These are phyloP conservation scores for Ophiothrix spiculata DNA, from an alignment of 35 echinoderm and acorn worm species.

Conservation along the genomic window DNA sequence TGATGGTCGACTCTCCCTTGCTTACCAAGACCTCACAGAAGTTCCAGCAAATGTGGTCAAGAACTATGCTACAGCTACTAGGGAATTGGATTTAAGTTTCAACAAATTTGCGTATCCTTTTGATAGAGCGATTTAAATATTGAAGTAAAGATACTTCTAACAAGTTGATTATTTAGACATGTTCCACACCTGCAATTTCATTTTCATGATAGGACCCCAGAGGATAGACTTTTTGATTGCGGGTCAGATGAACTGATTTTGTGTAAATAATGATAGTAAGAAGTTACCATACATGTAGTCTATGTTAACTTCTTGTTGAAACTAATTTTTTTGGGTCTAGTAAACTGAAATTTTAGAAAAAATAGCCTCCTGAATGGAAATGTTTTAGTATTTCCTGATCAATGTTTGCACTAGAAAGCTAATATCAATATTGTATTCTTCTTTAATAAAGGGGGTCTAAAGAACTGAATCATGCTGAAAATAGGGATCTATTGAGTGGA, in stretches of 20 bases:
- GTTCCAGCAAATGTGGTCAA: constrained; percentile 30
- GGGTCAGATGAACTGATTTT: background rate
- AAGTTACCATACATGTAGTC: background rate
- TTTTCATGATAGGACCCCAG: background rate
- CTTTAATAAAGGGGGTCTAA: too few species aligned
- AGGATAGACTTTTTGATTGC: background rate
- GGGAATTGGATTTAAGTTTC: constrained; percentile 69
- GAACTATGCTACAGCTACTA: constrained; percentile 26
- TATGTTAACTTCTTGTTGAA: too few species aligned
- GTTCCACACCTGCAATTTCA: background rate
- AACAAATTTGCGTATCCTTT: constrained; percentile 84
- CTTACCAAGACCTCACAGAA: constrained; percentile 65
- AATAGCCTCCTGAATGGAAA: too few species aligned
- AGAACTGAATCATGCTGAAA: too few species aligned
- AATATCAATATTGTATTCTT: too few species aligned
- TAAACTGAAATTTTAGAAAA: too few species aligned
- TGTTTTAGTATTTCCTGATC: background rate
- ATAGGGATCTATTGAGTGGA: too few species aligned
- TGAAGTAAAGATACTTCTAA: background rate
- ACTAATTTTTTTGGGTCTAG: too few species aligned
- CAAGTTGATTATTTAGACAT: background rate
- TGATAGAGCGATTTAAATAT: background rate
- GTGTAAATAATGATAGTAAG: background rate
- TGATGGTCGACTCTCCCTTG: constrained; percentile 33
- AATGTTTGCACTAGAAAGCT: too few species aligned